A percentile compares a stretch with the other conserved stretches of the same genome.
Conservation (phyloP, 2,888 invertebrate genomes). For the Drosophila borealis region DNA sequence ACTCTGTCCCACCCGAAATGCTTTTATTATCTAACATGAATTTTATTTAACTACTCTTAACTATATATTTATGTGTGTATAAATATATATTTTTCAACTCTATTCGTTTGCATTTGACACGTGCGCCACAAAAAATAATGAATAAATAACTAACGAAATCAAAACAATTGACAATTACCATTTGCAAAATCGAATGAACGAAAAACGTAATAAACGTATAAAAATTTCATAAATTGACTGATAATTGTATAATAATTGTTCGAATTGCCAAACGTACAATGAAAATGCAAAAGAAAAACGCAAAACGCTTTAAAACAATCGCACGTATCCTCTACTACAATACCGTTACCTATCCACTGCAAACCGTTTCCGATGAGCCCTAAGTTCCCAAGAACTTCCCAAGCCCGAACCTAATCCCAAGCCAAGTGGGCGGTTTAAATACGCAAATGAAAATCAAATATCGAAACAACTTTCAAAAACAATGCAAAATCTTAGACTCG, state of each 20-base stretch:
- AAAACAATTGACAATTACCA: slow-evolving; percentile 16
- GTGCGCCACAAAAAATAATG: slow-evolving; percentile 45
- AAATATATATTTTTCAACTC: slow-evolving; percentile 67
- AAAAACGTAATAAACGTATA: slow-evolving; percentile 16
- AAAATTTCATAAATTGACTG: slow-evolving; percentile 22
- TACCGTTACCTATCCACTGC: slow-evolving; percentile 82
- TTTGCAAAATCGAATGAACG: slow-evolving; percentile 44
- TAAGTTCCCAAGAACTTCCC: slow-evolving; percentile 49
- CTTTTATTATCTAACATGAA: slow-evolving; percentile 72
- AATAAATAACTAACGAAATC: slow-evolving; percentile 6
- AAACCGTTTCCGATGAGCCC: slow-evolving; percentile 79
- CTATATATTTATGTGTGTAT: slow-evolving; percentile 73
- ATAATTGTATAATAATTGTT: slow-evolving; percentile 41
- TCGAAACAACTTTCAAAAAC: slow-evolving; percentile 74
- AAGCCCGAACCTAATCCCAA: slow-evolving; percentile 46
- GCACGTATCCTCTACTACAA: slow-evolving; percentile 84
- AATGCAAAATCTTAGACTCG: slow-evolving; percentile 44
- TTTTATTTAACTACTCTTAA: slow-evolving; percentile 74
- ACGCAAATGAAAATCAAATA: slow-evolving; percentile 45
- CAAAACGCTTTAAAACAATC: slow-evolving; percentile 84
- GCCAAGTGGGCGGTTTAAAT: slow-evolving; percentile 68
- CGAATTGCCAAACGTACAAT: slow-evolving; percentile 52
- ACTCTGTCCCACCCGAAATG: slow-evolving; percentile 64
- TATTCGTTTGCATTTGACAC: slow-evolving; percentile 74
- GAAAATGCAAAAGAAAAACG: slow-evolving; percentile 84